phyloP scores from a whole-genome alignment of 2,888 invertebrate genomes.

The Timandra comae region DNA sequence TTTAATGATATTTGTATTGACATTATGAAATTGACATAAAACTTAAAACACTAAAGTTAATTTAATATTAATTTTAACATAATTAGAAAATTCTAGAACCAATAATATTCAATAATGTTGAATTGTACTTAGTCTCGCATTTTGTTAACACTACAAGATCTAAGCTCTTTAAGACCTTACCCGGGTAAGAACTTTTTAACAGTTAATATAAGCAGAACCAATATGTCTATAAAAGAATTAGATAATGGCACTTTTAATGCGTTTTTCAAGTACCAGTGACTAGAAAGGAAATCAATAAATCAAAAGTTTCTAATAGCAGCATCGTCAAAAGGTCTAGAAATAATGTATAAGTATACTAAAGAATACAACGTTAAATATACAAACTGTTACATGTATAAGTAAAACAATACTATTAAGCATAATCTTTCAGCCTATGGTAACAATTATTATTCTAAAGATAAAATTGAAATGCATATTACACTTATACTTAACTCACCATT shows the following conservation, averaged over 20 bases:
- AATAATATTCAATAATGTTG: slow-evolving; percentile 56
- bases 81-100: slow-evolving; percentile 65
- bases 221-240: too few species aligned
- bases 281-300: slow-evolving; percentile 16
- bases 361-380: slow-evolving; percentile 1
- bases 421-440: slow-evolving; percentile 52
- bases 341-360: not conserved
- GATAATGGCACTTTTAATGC: too few species aligned
- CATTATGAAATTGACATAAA: slow-evolving; percentile 56
- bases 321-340: not conserved
- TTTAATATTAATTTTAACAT: slow-evolving; percentile 28
- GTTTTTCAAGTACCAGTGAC: too few species aligned
- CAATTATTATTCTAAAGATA: slow-evolving; percentile 48
- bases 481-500: slow-evolving; percentile 31
- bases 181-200: too few species aligned
- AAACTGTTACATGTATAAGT: slow-evolving; percentile 7
- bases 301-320: not conserved
- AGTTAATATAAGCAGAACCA: too few species aligned
- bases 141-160: slow-evolving; percentile 24
- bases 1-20: too few species aligned
- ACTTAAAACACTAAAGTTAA: slow-evolving; percentile 26
- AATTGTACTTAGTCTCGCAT: slow-evolving; percentile 52
- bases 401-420: slow-evolving; percentile 35
- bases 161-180: slow-evolving; percentile 20
- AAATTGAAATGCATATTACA: slow-evolving; percentile 65